Conservation (phyloP, 2,888 invertebrate species). For the Drosophila histrio region DNA sequence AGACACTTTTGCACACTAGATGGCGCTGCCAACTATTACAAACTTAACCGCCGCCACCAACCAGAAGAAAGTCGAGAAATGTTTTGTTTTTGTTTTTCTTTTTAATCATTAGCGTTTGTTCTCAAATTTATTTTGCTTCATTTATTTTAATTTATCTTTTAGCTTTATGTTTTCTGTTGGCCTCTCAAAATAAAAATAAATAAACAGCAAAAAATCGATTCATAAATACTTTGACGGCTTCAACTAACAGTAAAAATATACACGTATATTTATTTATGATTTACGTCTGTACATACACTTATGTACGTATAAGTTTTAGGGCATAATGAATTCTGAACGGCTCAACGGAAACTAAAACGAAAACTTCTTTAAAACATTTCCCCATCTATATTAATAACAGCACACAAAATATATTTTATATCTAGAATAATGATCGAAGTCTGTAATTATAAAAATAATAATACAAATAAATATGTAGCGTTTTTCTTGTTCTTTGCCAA, state of each 20-base stretch:
- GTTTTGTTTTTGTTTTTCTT: not conserved
- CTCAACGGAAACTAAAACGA: constrained; percentile 41
- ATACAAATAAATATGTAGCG: constrained; percentile 50
- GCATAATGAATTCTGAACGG: constrained; percentile 9
- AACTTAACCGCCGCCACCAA: not conserved
- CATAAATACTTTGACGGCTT: constrained; percentile 56
- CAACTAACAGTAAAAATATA: constrained; percentile 38
- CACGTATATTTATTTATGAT: not conserved
- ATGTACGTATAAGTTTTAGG: not conserved
- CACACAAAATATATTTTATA: constrained; percentile 37
- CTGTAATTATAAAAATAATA: constrained; percentile 15
- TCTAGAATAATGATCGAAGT: constrained; percentile 1
- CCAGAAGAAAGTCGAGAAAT: not conserved
- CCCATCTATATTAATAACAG: constrained; percentile 54
- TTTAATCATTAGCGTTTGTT: constrained; percentile 25
- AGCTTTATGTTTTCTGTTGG: constrained; percentile 34
- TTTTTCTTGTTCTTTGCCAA: constrained; percentile 49
- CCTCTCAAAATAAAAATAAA: constrained; percentile 27
- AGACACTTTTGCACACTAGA: not conserved
- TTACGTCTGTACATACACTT: not conserved
- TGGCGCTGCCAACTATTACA: constrained; percentile 17
- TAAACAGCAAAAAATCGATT: constrained; percentile 31
- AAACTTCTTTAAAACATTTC: constrained; percentile 25
- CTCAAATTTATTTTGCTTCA: constrained; percentile 35
- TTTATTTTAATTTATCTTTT: constrained; percentile 20